A percentile compares a stretch with the other conserved stretches of the same genome.
Evolutionary conservation across 2,888 invertebrate genomes (phyloP).

Genomic region (Lycia hirtaria): DNA sequence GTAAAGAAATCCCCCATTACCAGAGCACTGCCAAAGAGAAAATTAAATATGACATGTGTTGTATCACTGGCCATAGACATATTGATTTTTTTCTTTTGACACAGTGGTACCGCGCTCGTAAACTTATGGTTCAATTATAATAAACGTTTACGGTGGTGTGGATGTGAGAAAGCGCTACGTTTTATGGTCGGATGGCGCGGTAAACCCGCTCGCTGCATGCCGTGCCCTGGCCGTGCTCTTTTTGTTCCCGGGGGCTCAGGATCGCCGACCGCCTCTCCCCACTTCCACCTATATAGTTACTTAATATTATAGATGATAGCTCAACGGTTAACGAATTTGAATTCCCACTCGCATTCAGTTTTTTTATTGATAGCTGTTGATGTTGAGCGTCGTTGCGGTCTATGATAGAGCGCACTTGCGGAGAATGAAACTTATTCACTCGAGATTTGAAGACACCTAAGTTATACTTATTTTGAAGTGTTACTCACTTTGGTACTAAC

Average conservation of each 20-base stretch:
- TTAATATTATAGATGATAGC: not conserved
- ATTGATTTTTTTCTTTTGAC: conserved; percentile 68
- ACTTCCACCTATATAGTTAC: not conserved
- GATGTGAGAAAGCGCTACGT: conserved; percentile 73
- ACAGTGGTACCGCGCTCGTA: conserved; percentile 71
- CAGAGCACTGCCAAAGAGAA: too few relatives aligned
- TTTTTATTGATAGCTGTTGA: too few relatives aligned
- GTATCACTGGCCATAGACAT: conserved; percentile 48
- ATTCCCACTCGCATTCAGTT: too few relatives aligned
- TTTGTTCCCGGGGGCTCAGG: conserved; percentile 52
- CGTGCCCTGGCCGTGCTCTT: conserved; percentile 58
- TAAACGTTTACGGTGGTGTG: conserved; percentile 74
- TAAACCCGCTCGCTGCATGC: conserved; percentile 57
- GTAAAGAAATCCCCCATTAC: conserved; percentile 33
- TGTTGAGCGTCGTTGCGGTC: too few relatives aligned
- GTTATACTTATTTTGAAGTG: too few relatives aligned
- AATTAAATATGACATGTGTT: too few relatives aligned
- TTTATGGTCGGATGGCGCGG: conserved; percentile 63
- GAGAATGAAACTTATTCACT: too few relatives aligned
- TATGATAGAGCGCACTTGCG: too few relatives aligned
- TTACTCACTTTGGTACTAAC: too few relatives aligned
- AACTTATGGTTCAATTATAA: conserved; percentile 80
- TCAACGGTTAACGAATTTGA: too few relatives aligned
- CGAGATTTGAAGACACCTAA: too few relatives aligned
- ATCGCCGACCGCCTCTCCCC: not conserved